phyloP scores from a whole-genome alignment of 2,888 invertebrate species.

The Sinodicranocentrus sp. region DNA sequence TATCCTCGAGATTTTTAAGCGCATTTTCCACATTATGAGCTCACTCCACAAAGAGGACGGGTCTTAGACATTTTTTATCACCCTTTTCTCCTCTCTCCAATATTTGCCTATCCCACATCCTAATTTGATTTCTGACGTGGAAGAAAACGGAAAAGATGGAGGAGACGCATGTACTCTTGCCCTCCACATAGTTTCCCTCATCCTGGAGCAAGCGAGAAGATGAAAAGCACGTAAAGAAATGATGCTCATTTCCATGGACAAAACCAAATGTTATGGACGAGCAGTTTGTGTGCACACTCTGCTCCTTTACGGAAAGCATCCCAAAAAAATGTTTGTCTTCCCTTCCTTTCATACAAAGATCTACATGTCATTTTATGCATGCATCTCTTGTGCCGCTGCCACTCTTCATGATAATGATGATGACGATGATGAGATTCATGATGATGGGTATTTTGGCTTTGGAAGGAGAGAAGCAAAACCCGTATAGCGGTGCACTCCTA shows the following conservation, averaged over 20 bases:
- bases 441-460: conserved; percentile 19
- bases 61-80: not conserved
- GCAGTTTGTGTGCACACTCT: conserved; percentile 41
- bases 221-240: not conserved
- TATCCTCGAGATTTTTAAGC: not conserved
- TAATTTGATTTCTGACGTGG: too few species aligned
- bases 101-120: too few species aligned
- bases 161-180: not conserved
- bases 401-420: conserved; percentile 1
- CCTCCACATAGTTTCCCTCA: not conserved
- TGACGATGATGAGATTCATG: conserved; percentile 13
- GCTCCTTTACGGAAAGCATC: not conserved
- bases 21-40: conserved; percentile 8
- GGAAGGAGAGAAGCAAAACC: not conserved
- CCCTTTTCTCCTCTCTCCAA: not conserved
- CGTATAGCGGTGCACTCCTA: not conserved
- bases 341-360: too few species aligned
- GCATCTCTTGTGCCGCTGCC: conserved; percentile 51
- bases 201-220: conserved; percentile 23
- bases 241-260: conserved; percentile 48
- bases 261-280: conserved; percentile 55
- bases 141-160: too few species aligned
- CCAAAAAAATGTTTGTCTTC: too few species aligned
- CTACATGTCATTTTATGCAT: conserved; percentile 59
- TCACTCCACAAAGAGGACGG: conserved; percentile 9